Base-by-base conservation (phyloP, 2,888 invertebrate species). In the Rutpela maculata region DNA sequence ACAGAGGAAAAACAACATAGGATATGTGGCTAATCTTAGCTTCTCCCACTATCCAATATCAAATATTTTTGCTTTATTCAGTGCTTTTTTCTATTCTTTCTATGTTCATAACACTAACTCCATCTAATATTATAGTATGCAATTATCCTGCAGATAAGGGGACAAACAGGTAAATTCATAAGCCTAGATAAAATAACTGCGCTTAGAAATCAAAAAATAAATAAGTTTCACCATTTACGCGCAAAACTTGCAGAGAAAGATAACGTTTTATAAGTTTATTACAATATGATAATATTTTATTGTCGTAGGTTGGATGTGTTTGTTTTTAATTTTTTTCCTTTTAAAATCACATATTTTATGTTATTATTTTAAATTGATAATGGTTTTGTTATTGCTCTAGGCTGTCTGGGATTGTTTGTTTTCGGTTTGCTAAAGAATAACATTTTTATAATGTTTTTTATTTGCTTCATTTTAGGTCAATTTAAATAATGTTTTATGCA, bases 241-340 rank as follows among this genome's bases (percentile, higher is more conserved):
- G n/a, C 18, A 31, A 63, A 26, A 35, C 35, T 63, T 31, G 31
- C 31, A 15, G 31, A 26, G 9, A n/a, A n/a, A 62, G 31, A 62
- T 19, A 26, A 5, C 60, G n/a, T 26, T 31, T n/a, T n/a, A 31
- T 9, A 11, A 26, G 22, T 26, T 26, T 26, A 26, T 26, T 26
- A 31, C 19, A 26, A 35, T 63, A 63, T 31, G 35, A 63, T 63
- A 63, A 63, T n/a, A 63, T 50, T 63, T 63, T 63, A 35, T 79
- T 79, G 79, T 79, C 73, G 77, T 78, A 79, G 79, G 79, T 78
- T 78, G 76, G 74, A 63, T 74, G 11, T 67, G 73, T 75, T 70
- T 75, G 74, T 75, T 78, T 72, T 55, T 77, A 66, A 75, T 71
- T 70, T 67, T 73, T 76, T 75, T 65, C 65, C 35, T 63, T 69